Percentiles rank a stretch among this genome's conserved stretches.
Conservation (phyloP, 2,797 vertebrate species). For the Rhinogobio ventralis region DNA sequence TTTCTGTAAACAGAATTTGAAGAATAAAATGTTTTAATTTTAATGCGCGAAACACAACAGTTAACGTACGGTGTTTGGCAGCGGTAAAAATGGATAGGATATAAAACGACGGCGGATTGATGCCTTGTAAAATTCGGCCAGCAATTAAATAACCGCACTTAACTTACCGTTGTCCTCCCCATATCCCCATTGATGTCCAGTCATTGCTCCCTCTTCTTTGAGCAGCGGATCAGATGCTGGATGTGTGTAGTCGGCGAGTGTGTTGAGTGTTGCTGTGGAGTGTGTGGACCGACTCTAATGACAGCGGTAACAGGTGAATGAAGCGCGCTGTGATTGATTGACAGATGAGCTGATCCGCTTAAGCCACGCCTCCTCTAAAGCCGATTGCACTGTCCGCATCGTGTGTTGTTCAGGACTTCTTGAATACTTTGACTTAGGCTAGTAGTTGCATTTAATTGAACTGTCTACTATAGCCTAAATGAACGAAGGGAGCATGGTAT, state of each 20-base stretch:
- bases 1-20: not conserved
- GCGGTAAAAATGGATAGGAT: not conserved
- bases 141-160: not conserved
- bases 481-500: not conserved
- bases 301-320: slow-evolving; percentile 28
- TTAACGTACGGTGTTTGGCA: not conserved
- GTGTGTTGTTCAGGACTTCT: not conserved
- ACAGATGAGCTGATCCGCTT: slow-evolving; percentile 56
- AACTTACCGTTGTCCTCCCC: slow-evolving; percentile 91
- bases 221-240: not conserved
- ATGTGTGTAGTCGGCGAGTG: not conserved
- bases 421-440: not conserved
- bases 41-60: not conserved
- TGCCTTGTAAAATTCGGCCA: not conserved
- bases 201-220: slow-evolving; percentile 76
- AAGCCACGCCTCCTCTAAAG: slow-evolving; percentile 67
- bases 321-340: slow-evolving; percentile 44
- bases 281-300: not conserved
- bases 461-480: not conserved
- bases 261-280: not conserved
- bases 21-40: not conserved
- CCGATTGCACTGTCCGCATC: not conserved
- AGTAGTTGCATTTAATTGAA: not conserved
- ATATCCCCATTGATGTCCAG: slow-evolving; percentile 91
- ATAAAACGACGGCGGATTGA: not conserved